Conservation (phyloP, 1,140 invertebrate species). For the Camponotus pennsylvanicus region DNA sequence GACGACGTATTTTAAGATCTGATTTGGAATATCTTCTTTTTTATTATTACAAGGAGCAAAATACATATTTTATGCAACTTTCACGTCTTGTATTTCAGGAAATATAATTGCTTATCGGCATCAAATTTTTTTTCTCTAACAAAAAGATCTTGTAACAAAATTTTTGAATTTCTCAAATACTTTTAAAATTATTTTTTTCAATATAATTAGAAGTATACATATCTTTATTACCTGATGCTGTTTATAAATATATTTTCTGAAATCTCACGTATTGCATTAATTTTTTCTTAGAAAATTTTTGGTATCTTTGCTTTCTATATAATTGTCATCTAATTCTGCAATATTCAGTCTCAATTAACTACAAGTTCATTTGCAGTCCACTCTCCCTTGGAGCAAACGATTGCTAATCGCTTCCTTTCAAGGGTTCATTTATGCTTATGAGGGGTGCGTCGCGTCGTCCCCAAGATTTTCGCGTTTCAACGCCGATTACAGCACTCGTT, state of each 20-base stretch:
- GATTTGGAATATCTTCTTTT: not conserved
- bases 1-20: not conserved
- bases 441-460: not conserved
- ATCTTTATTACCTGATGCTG: not conserved
- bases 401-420: conserved; percentile 15
- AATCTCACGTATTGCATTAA: not conserved
- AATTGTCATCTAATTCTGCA: not conserved
- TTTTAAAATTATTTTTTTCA: not conserved
- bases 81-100: not conserved
- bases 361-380: not conserved
- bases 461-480: conserved; percentile 10
- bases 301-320: too few species aligned
- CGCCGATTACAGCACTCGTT: conserved; percentile 25
- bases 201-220: not conserved
- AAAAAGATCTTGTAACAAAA: not conserved
- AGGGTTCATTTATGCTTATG: conserved; percentile 29
- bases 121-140: not conserved
- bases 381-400: not conserved
- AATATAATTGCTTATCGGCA: not conserved
- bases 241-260: not conserved
- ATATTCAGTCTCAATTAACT: not conserved
- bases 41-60: not conserved
- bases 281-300: not conserved
- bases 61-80: not conserved
- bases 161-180: not conserved